A percentile compares a stretch with the other conserved stretches of the same genome.
These are phyloP conservation scores for Drosophila silvestris DNA, from an alignment of 2,888 invertebrate species.

Conservation along the genomic window DNA sequence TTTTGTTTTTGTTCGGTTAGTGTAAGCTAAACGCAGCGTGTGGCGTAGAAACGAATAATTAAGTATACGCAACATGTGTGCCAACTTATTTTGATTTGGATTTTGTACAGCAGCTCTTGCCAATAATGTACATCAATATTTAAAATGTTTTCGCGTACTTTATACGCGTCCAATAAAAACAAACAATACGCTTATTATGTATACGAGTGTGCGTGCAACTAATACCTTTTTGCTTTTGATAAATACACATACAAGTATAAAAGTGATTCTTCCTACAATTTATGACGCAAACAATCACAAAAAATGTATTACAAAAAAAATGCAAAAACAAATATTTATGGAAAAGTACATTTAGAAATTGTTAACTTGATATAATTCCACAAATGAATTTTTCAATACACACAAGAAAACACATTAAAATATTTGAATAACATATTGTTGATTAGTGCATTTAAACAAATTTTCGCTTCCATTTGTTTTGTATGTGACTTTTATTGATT, in stretches of 20 bases:
- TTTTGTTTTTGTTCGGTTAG: conserved; percentile 8
- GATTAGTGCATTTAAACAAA: conserved; percentile 2
- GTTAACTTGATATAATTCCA: not conserved
- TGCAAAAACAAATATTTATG: not conserved
- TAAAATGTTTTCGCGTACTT: not conserved
- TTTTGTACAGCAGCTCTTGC: not conserved
- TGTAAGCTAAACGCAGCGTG: conserved; percentile 6
- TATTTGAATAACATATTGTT: conserved; percentile 6
- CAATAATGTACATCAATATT: not conserved
- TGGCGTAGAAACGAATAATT: conserved; percentile 14
- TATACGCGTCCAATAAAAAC: conserved; percentile 10
- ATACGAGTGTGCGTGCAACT: conserved; percentile 8
- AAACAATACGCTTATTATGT: conserved; percentile 12
- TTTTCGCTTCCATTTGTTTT: conserved; percentile 11
- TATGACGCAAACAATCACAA: not conserved
- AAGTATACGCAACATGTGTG: conserved; percentile 36
- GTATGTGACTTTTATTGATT: conserved; percentile 27
- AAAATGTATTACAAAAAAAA: not conserved
- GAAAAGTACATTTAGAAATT: not conserved
- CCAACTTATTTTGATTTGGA: not conserved
- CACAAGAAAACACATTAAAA: conserved; percentile 1
- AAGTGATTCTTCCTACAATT: not conserved
- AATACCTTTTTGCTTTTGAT: not conserved
- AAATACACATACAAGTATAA: not conserved
- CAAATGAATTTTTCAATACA: not conserved